Evolutionary conservation across 2,888 invertebrate species (phyloP), one percentile per base, ranked within the genome.

Genomic region (Sceliomorpha sp.): DNA sequence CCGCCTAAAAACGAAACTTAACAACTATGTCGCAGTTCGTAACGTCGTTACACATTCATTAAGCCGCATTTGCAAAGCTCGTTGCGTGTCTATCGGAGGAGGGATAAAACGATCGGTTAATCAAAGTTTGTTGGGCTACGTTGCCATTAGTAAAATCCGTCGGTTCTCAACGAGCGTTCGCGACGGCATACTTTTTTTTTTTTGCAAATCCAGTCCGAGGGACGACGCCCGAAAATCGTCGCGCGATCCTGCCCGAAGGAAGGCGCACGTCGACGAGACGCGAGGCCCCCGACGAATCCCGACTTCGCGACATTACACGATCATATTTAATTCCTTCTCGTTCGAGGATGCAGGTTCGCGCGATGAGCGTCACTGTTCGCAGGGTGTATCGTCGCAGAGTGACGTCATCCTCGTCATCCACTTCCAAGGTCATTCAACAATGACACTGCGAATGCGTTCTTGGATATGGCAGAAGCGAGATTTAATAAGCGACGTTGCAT

Each of bases 331-430:
- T n/a, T n/a, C n/a, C n/a, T n/a, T n/a, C n/a, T n/a, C n/a, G n/a
- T n/a, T n/a, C n/a, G n/a, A n/a, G n/a, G n/a, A n/a, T n/a, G n/a
- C n/a, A n/a, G n/a, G n/a, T n/a, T n/a, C n/a, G 12, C 27, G 37
- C 15, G n/a, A 36, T 68, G 59, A 55, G 67, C 34, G 39, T 48
- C 68, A 63, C 60, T 56, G 53, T 20, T 31, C 31, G 60, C 51
- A 42, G 70, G 67, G 67, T 60, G 67, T 70, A 70, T 48, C 53
- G 62, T 45, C 29, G 63, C 48, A 5, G 31, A 15, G 24, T 66
- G 70, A 70, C 70, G 62, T 70, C 70, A 70, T 12, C 45, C 31
- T 45, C 66, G 70, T 67, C 66, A 70, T 55, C 62, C 70, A 55
- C 40, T 48, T 17, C 56, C 70, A 70, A 70, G 70, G 70, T 70